Evolutionary conservation across 1,140 invertebrate genomes (phyloP).

Genomic region (Proales similis): DNA sequence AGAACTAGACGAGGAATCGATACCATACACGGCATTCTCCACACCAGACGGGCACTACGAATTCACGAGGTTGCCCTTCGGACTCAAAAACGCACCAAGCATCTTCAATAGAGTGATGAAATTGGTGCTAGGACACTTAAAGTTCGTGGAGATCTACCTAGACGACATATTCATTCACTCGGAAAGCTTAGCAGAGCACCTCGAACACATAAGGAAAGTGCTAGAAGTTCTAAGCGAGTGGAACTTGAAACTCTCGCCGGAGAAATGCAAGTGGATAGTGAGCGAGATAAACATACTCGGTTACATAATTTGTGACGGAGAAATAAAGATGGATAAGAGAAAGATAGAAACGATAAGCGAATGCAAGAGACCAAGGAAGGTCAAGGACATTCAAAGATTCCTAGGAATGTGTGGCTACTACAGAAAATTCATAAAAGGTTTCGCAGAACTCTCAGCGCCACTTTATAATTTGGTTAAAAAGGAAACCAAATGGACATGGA

Average conservation of each 20-base stretch:
- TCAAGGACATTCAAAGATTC: conserved; percentile 43
- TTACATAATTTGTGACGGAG: conserved; percentile 41
- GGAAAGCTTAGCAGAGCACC: conserved; percentile 3
- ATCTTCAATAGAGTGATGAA: conserved; percentile 39
- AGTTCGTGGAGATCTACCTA: conserved; percentile 15
- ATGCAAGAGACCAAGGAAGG: conserved; percentile 42
- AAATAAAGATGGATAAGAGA: conserved; percentile 40
- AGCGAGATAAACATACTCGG: conserved; percentile 41
- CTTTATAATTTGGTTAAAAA: conserved; percentile 39
- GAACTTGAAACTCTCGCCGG: conserved; percentile 10
- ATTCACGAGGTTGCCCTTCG: conserved; percentile 39
- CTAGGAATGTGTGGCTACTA: conserved; percentile 44
- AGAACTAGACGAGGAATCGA: conserved; percentile 38
- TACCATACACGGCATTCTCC: conserved; percentile 40
- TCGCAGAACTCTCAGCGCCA: conserved; percentile 41
- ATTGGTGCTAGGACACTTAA: conserved; percentile 36
- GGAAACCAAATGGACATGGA: conserved; percentile 14
- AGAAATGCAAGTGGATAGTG: conserved; percentile 34
- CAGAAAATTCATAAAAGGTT: conserved; percentile 42
- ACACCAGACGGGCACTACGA: conserved; percentile 41
- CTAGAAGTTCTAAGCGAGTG: conserved; percentile 16
- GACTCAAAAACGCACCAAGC: conserved; percentile 39
- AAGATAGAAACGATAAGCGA: conserved; percentile 43
- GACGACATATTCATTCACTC: conserved; percentile 30
- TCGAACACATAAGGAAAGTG: conserved; percentile 8